A percentile compares a stretch with the other conserved stretches of the same genome.
Evolutionary conservation across 2,113 vertebrate genomes (phyloP).

Genomic region (Spilogale gracilis): DNA sequence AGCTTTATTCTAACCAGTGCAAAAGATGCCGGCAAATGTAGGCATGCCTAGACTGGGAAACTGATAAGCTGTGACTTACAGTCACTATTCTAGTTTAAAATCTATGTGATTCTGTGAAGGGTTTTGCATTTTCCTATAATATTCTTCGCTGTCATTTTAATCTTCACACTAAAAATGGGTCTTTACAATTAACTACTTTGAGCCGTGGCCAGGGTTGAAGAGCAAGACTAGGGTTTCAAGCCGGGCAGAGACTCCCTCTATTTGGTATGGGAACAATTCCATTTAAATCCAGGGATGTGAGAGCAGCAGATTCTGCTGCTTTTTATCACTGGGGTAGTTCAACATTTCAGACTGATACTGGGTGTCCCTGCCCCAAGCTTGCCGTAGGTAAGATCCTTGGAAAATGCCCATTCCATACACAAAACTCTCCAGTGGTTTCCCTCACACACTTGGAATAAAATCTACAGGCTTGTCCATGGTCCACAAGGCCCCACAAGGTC

Average conservation of each 20-base stretch:
- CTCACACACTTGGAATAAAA: slow-evolving; percentile 32
- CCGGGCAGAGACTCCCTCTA: background rate
- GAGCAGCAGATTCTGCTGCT: background rate
- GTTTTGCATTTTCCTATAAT: slow-evolving; percentile 8
- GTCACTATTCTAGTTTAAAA: background rate
- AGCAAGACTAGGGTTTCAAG: background rate
- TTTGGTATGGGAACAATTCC: background rate
- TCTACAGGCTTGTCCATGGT: background rate
- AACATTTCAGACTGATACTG: background rate
- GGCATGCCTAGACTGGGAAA: background rate
- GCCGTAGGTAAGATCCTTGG: background rate
- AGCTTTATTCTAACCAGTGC: background rate
- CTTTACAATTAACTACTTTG: slow-evolving; percentile 45
- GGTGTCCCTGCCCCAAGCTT: background rate
- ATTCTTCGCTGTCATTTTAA: background rate
- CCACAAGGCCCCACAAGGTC: background rate
- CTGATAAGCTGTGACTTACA: background rate
- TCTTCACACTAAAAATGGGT: background rate
- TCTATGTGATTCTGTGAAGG: background rate
- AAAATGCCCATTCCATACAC: background rate
- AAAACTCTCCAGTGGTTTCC: background rate
- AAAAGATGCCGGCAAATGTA: background rate
- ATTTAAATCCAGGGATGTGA: background rate
- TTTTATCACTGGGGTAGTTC: background rate
- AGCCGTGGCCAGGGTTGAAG: background rate